Evolutionary conservation across 2,888 invertebrate species (phyloP).

Genomic region (Epinotia demarniana): DNA sequence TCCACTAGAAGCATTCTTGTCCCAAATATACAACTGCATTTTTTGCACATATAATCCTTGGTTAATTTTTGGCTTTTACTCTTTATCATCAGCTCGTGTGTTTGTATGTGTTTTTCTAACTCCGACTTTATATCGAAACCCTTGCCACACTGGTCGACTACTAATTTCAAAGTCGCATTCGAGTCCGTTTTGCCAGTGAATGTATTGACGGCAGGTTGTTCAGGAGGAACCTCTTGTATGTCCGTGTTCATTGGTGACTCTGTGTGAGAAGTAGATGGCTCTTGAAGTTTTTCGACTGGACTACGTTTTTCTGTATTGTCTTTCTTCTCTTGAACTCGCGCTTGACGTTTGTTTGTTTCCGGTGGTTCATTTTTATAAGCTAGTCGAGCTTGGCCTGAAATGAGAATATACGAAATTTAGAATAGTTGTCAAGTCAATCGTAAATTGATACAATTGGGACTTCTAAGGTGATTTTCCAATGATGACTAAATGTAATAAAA

Average conservation of each 20-base stretch:
- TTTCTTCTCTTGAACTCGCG: not conserved
- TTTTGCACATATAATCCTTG: not conserved
- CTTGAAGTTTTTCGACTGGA: too few relatives aligned
- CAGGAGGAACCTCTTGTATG: not conserved
- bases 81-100: not conserved
- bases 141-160: constrained; percentile 9
- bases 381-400: not conserved
- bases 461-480: too few relatives aligned
- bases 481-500: too few relatives aligned
- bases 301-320: not conserved
- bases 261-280: not conserved
- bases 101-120: constrained; percentile 27
- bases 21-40: constrained; percentile 1
- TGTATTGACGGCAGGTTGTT: not conserved
- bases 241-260: not conserved
- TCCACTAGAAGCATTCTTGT: constrained; percentile 11
- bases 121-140: constrained; percentile 12
- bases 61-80: not conserved
- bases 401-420: not conserved
- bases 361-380: not conserved
- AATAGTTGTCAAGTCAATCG: not conserved
- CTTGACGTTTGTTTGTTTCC: constrained; percentile 1
- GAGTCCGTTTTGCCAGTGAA: not conserved
- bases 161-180: not conserved
- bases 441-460: too few relatives aligned